Percentiles rank a stretch among this genome's conserved stretches.
Conservation (phyloP, 2,888 invertebrate genomes). For the Tenthredo livida region DNA sequence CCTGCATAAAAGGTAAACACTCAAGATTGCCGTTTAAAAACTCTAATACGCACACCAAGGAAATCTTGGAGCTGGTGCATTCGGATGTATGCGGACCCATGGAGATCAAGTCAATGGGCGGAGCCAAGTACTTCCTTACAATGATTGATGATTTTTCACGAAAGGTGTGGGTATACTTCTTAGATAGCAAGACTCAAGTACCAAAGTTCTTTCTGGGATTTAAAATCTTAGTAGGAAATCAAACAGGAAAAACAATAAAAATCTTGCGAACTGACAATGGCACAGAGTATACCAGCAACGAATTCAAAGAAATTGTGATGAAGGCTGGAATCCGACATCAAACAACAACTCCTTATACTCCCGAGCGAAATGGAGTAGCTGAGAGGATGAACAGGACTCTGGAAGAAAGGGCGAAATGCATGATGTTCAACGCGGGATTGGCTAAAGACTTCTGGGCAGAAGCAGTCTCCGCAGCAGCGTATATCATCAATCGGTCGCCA, state of each 20-base stretch:
- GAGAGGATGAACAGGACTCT: constrained; percentile 60
- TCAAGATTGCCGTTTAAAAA: constrained; percentile 60
- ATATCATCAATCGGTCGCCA: constrained; percentile 63
- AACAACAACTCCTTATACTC: constrained; percentile 48
- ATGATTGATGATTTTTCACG: constrained; percentile 71
- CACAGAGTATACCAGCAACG: constrained; percentile 58
- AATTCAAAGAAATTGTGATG: constrained; percentile 22
- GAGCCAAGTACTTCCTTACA: constrained; percentile 70
- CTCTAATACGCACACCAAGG: constrained; percentile 57
- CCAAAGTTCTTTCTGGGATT: constrained; percentile 63
- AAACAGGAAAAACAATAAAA: no score
- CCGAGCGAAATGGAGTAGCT: constrained; percentile 49
- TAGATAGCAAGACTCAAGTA: constrained; percentile 71
- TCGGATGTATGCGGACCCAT: no score
- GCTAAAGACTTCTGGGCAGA: constrained; percentile 69
- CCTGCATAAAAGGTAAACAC: constrained; percentile 65
- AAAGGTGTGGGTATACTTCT: constrained; percentile 67
- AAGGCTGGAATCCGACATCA: constrained; percentile 53
- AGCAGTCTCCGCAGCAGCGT: constrained; percentile 60
- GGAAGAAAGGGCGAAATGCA: constrained; percentile 62
- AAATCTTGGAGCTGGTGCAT: constrained; percentile 69
- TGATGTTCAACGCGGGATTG: constrained; percentile 63
- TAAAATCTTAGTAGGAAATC: constrained; percentile 64
- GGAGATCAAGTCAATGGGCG: constrained; percentile 66
- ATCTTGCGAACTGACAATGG: constrained; percentile 65